phyloP scores from a whole-genome alignment of 2,797 vertebrate genomes.

The Malurus leucopterus region DNA sequence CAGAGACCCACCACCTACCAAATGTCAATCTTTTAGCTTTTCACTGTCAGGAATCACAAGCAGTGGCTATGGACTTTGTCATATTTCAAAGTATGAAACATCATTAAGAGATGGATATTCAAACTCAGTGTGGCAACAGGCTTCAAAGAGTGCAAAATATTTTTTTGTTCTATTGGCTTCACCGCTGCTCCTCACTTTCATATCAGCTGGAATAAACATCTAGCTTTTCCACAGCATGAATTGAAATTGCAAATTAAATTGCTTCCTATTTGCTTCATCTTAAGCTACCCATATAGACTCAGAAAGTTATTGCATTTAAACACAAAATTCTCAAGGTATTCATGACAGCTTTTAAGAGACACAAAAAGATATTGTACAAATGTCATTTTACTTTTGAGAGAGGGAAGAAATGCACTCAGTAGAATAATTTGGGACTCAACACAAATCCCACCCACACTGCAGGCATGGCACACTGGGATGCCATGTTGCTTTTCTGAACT shows the following conservation, averaged over 20 bases:
- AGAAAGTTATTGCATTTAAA: background rate
- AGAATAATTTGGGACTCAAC: background rate
- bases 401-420: background rate
- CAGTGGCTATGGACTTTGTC: background rate
- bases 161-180: background rate
- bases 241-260: background rate
- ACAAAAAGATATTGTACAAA: background rate
- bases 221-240: background rate
- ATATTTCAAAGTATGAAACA: background rate
- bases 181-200: background rate
- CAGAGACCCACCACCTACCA: background rate
- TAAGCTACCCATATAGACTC: background rate
- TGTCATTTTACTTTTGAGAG: background rate
- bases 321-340: background rate
- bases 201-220: background rate
- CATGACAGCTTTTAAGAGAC: background rate
- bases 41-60: background rate
- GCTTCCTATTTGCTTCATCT: background rate
- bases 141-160: background rate
- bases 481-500: fast-evolving
- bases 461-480: fast-evolving
- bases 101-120: background rate
- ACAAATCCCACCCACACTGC: background rate
- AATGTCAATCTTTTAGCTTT: background rate
- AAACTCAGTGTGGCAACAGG: background rate